A percentile compares a stretch with the other conserved stretches of the same genome.
Evolutionary conservation across 2,113 vertebrate species (phyloP).

Genomic region (Pongo abelii): DNA sequence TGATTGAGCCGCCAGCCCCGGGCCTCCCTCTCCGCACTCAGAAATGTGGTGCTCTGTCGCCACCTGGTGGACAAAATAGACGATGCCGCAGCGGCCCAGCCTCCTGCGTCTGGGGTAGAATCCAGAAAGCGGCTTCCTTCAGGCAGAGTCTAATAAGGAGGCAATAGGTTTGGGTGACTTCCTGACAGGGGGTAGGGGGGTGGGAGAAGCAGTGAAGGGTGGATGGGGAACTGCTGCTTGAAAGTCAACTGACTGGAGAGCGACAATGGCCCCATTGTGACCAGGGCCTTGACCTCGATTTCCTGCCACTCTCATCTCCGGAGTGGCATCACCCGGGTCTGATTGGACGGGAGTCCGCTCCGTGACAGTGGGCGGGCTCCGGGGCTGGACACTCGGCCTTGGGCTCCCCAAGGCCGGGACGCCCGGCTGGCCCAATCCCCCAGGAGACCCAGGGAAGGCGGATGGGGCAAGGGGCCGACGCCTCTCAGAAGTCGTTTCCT

Average conservation of each 20-base stretch:
- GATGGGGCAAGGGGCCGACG: not conserved
- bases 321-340: constrained; percentile 63
- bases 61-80: constrained; percentile 54
- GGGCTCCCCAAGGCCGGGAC: not conserved
- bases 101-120: not conserved
- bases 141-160: not conserved
- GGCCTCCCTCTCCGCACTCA: not conserved
- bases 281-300: constrained; percentile 75
- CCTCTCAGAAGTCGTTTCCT: not conserved
- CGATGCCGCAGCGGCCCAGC: not conserved
- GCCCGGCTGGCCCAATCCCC: not conserved
- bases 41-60: constrained; percentile 60
- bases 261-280: constrained; percentile 70
- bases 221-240: constrained; percentile 59
- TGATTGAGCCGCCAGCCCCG: not conserved
- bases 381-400: not conserved
- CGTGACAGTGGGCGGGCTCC: constrained; percentile 51
- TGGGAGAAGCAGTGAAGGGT: constrained; percentile 28
- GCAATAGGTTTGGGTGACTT: constrained; percentile 30
- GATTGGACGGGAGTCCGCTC: constrained; percentile 62
- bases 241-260: constrained; percentile 73
- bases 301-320: constrained; percentile 69
- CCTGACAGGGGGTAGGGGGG: not conserved
- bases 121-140: not conserved
- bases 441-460: not conserved